Evolutionary conservation across 2,113 vertebrate genomes (phyloP).

Genomic region (Stigmatopora argus): DNA sequence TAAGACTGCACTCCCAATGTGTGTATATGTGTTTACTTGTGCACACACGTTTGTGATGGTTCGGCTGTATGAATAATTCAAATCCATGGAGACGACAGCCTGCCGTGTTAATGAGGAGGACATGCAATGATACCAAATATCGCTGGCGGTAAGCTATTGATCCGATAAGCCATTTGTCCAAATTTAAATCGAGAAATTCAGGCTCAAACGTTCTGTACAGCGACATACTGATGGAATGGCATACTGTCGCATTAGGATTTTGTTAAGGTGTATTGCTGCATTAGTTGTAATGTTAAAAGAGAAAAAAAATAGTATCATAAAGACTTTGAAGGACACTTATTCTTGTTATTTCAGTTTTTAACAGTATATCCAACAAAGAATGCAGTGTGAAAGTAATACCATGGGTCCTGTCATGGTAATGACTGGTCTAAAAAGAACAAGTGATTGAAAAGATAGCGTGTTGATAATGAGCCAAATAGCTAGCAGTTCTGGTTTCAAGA

Average conservation of each 20-base stretch:
- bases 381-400: background rate
- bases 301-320: no score
- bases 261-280: background rate
- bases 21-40: constrained; percentile 22
- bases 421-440: background rate
- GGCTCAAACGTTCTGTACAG: constrained; percentile 48
- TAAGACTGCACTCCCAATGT: constrained; percentile 35
- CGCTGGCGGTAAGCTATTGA: constrained; percentile 77
- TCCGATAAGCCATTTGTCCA: constrained; percentile 69
- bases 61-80: constrained; percentile 75
- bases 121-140: constrained; percentile 78
- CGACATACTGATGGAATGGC: constrained; percentile 37
- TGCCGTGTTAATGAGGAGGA: constrained; percentile 77
- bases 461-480: background rate
- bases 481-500: no score
- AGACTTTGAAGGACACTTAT: background rate
- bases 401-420: background rate
- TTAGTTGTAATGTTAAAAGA: background rate
- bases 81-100: constrained; percentile 68
- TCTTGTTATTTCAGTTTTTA: background rate
- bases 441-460: background rate
- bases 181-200: constrained; percentile 61
- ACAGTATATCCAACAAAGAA: background rate
- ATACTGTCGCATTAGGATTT: background rate
- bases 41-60: constrained; percentile 29